Conservation (phyloP, 2,797 vertebrate genomes). For the Miopithecus talapoin region DNA sequence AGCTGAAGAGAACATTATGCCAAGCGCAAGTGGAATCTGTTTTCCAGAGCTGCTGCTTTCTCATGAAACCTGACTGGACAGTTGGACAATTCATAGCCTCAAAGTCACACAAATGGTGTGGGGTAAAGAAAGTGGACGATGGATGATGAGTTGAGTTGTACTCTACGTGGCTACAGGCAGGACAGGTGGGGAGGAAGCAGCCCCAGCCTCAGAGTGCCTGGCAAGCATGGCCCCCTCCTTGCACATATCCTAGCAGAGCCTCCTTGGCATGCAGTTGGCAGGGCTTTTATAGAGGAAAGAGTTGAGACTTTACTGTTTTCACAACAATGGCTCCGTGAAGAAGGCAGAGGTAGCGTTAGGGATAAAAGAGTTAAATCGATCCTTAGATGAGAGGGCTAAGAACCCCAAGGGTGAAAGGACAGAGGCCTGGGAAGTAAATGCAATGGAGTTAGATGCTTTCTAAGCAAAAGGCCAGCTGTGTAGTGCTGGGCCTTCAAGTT, state of each 20-base stretch:
- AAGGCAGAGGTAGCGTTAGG: neutral
- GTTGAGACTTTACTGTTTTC: neutral
- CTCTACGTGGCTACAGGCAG: neutral
- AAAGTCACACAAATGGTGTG: neutral
- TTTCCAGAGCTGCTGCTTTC: neutral
- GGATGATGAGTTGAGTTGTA: neutral
- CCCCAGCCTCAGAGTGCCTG: neutral
- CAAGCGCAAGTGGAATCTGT: neutral
- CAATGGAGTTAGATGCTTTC: neutral
- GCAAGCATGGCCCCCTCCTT: neutral
- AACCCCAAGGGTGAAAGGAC: neutral
- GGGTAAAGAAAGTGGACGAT: neutral
- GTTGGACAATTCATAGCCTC: neutral
- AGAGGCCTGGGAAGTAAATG: neutral
- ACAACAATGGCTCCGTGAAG: neutral
- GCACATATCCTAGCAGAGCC: neutral
- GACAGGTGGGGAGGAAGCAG: neutral
- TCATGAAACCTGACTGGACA: neutral
- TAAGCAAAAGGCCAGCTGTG: neutral
- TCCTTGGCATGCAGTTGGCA: neutral
- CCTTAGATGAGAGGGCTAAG: neutral
- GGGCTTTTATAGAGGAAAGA: neutral
- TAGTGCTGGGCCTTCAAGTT: neutral
- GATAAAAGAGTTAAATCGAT: neutral
- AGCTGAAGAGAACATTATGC: neutral